Conservation (phyloP, 2,888 invertebrate species). For the Troides helena region DNA sequence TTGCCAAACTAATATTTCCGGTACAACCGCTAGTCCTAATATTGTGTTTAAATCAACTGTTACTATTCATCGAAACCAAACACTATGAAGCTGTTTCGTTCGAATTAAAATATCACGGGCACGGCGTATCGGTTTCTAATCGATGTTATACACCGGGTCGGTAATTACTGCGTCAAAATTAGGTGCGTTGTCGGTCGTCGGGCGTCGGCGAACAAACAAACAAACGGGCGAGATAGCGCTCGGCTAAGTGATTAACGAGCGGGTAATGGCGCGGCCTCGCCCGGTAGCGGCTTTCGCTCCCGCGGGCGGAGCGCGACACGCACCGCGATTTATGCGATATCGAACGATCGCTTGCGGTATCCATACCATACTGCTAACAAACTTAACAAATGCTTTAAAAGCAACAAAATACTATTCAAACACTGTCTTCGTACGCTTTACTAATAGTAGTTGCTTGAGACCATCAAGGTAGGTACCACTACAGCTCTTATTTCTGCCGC, state of each 20-base stretch:
- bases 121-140: conserved; percentile 37
- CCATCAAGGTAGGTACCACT: too few relatives aligned
- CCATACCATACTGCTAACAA: neutral
- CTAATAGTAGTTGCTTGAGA: too few relatives aligned
- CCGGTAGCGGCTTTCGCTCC: conserved; percentile 63
- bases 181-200: conserved; percentile 35
- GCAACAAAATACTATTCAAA: neutral
- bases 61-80: conserved; percentile 15
- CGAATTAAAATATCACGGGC: conserved; percentile 25
- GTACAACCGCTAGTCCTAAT: too few relatives aligned
- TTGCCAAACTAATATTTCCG: neutral
- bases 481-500: too few relatives aligned
- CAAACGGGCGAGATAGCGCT: conserved; percentile 38
- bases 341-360: conserved; percentile 35
- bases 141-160: conserved; percentile 34
- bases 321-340: conserved; percentile 43
- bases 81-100: conserved; percentile 9
- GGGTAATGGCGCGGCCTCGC: conserved; percentile 44
- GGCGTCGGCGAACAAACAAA: conserved; percentile 26
- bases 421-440: neutral
- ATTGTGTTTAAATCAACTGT: conserved; percentile 5
- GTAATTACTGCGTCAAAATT: conserved; percentile 41
- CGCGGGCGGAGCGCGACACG: conserved; percentile 55
- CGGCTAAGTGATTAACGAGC: conserved; percentile 57
- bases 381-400: neutral